Percentiles rank a stretch among this genome's conserved stretches.
Evolutionary conservation across 2,113 vertebrate species (phyloP).

Genomic region (Lepus timidus): DNA sequence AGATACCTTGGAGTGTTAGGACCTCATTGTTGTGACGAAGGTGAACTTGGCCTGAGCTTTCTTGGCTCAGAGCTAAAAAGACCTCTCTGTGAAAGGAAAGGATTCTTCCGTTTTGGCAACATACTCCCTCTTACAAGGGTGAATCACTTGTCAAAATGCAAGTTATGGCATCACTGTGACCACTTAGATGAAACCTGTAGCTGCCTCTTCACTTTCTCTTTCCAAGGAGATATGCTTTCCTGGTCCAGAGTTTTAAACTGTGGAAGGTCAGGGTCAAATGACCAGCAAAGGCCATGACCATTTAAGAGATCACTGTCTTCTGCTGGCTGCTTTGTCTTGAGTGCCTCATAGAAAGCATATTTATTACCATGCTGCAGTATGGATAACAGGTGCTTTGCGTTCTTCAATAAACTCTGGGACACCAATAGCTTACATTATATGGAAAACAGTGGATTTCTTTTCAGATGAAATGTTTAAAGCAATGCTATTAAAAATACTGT

Average conservation of each 20-base stretch:
- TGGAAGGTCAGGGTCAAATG: neutral
- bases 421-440: neutral
- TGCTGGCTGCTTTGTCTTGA: neutral
- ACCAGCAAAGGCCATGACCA: neutral
- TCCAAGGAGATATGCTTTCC: neutral
- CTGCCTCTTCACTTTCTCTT: neutral
- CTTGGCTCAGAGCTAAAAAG: neutral
- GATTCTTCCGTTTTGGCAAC: neutral
- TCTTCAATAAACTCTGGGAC: neutral
- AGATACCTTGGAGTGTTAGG: neutral
- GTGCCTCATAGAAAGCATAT: neutral
- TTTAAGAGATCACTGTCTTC: neutral
- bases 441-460: constrained; percentile 42
- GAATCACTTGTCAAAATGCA: neutral
- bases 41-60: neutral
- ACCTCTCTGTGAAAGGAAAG: neutral
- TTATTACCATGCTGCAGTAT: neutral
- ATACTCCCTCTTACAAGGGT: neutral
- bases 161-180: neutral
- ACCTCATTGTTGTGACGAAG: neutral
- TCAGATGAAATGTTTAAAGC: constrained; percentile 58
- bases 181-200: neutral
- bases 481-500: constrained; percentile 71
- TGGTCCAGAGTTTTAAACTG: neutral
- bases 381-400: neutral